phyloP scores from a whole-genome alignment of 2,888 invertebrate genomes.

The Sarcophaga caerulescens region DNA sequence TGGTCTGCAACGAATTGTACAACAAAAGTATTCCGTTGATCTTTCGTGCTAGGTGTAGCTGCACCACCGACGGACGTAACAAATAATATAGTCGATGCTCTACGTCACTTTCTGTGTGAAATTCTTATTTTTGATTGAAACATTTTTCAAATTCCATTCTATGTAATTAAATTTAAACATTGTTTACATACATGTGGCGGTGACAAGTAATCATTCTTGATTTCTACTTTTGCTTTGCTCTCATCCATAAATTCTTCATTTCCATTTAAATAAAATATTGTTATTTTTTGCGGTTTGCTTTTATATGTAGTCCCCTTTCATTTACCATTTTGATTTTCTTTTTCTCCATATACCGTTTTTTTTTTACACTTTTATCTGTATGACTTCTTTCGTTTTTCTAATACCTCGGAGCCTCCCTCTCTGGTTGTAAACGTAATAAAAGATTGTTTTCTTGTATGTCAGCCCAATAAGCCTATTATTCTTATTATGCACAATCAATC shows the following conservation, averaged over 20 bases:
- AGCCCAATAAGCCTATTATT: not conserved
- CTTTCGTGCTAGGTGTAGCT: conserved; percentile 1
- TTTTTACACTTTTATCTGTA: not conserved
- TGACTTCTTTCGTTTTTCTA: conserved; percentile 47
- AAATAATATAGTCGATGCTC: not conserved
- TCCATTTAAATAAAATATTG: not conserved
- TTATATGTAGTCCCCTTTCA: not conserved
- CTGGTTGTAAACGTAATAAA: not conserved
- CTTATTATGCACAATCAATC: not conserved
- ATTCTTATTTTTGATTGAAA: not conserved
- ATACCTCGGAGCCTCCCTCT: not conserved
- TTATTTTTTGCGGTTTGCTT: conserved; percentile 9
- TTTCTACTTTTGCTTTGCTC: not conserved
- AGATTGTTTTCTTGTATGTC: not conserved
- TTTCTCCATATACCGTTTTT: conserved; percentile 18
- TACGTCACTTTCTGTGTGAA: conserved; percentile 26
- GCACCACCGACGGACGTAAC: not conserved
- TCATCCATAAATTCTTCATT: not conserved
- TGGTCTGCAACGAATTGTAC: not conserved
- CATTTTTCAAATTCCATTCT: not conserved
- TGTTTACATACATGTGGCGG: not conserved
- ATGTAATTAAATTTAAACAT: not conserved
- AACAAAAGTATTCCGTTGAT: conserved; percentile 20
- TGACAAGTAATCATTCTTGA: not conserved
- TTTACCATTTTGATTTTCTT: not conserved